A percentile compares a stretch with the other conserved stretches of the same genome.
phyloP scores from a whole-genome alignment of 2,888 invertebrate genomes.

The Electrophaes corylata region DNA sequence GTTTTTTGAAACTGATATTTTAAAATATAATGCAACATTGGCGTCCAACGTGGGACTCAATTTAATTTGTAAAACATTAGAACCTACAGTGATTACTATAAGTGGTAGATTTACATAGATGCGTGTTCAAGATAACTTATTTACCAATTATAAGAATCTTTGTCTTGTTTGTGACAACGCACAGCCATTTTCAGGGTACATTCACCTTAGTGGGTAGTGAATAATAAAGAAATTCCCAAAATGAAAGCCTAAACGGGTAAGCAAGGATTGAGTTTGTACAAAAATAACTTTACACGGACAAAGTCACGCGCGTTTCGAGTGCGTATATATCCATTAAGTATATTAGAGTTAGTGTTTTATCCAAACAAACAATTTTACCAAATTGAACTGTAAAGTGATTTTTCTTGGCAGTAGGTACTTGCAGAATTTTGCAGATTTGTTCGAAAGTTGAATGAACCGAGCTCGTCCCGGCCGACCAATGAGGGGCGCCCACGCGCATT shows the following conservation, averaged over 20 bases:
- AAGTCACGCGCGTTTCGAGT: no score
- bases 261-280: no score
- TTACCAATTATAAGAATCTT: no score
- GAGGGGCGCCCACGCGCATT: conserved; percentile 66
- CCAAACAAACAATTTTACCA: conserved; percentile 11
- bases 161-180: no score
- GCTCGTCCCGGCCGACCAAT: conserved; percentile 53
- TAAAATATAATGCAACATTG: not conserved
- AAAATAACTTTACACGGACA: no score
- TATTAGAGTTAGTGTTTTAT: conserved; percentile 6
- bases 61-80: not conserved
- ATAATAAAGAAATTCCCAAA: no score
- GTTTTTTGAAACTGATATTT: not conserved
- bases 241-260: no score
- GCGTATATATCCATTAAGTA: not conserved
- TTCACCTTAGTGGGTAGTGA: no score
- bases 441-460: conserved; percentile 68
- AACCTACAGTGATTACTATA: not conserved
- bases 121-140: not conserved
- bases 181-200: no score
- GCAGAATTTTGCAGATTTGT: conserved; percentile 63
- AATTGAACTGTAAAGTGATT: conserved; percentile 38
- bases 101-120: not conserved
- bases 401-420: conserved; percentile 54
- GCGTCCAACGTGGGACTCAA: conserved; percentile 8